phyloP scores from a whole-genome alignment of 2,113 vertebrate species.

The Mystacornis crossleyi region DNA sequence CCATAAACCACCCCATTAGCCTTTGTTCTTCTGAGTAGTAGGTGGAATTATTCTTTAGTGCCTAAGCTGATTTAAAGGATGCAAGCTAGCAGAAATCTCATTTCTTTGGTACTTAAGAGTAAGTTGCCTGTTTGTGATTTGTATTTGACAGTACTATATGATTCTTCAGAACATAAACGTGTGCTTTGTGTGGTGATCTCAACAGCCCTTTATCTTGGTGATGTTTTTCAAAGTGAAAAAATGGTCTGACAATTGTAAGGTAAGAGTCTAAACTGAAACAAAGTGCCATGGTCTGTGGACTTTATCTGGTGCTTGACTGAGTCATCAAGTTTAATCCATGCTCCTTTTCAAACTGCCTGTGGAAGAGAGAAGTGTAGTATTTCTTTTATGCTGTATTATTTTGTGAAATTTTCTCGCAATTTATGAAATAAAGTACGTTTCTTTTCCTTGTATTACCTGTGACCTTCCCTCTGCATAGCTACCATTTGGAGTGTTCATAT shows the following conservation, averaged over 20 bases:
- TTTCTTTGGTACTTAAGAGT: background rate
- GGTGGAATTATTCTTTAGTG: background rate
- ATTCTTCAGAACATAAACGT: background rate
- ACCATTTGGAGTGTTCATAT: background rate
- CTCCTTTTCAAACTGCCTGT: background rate
- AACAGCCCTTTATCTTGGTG: background rate
- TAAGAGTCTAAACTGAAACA: background rate
- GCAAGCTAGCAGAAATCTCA: background rate
- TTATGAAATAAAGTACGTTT: background rate
- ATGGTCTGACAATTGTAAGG: background rate
- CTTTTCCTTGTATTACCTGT: background rate
- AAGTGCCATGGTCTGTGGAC: background rate
- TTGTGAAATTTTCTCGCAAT: background rate
- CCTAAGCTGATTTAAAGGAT: background rate
- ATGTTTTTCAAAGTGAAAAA: background rate
- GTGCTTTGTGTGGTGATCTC: background rate
- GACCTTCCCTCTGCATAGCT: background rate
- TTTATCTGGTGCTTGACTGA: background rate
- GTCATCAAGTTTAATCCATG: background rate
- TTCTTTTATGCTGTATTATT: background rate
- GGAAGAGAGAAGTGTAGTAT: background rate
- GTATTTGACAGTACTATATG: background rate
- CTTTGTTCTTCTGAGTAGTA: background rate
- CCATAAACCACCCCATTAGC: background rate
- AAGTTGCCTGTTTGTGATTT: background rate